phyloP scores from a whole-genome alignment of 1,140 invertebrate genomes.

The Dreissena polymorpha region DNA sequence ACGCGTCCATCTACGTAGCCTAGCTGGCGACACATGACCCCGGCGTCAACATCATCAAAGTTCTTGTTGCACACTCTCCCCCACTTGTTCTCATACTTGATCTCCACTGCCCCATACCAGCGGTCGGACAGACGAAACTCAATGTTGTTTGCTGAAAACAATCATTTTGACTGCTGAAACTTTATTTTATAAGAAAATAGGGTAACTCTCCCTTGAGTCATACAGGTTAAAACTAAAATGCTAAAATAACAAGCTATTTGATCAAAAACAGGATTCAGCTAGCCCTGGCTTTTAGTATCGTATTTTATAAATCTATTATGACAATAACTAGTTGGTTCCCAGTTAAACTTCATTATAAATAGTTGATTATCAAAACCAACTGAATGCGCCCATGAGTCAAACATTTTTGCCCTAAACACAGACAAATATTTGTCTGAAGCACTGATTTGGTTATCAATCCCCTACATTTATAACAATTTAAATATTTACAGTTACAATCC shows the following conservation, averaged over 20 bases:
- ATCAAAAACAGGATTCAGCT: not conserved
- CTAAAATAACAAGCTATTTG: not conserved
- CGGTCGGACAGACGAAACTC: conserved; percentile 32
- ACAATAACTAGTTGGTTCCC: too few species aligned
- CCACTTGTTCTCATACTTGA: conserved; percentile 61
- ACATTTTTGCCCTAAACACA: too few species aligned
- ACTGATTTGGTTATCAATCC: too few species aligned
- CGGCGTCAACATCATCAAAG: conserved; percentile 54
- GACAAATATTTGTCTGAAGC: too few species aligned
- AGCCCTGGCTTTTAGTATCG: too few species aligned
- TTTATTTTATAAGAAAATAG: not conserved
- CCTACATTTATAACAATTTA: too few species aligned
- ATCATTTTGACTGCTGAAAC: not conserved
- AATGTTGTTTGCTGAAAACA: not conserved
- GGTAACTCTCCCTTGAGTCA: not conserved
- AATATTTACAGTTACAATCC: too few species aligned
- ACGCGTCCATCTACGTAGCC: conserved; percentile 59
- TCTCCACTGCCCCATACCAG: conserved; percentile 80
- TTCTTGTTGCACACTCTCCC: conserved; percentile 60
- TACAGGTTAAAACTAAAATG: conserved; percentile 12
- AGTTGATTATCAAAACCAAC: too few species aligned
- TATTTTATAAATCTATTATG: too few species aligned
- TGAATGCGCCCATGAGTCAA: too few species aligned
- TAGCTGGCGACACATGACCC: conserved; percentile 63
- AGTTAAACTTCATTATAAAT: too few species aligned